phyloP scores from a whole-genome alignment of 2,113 vertebrate genomes.

The Pygoscelis antarcticus region DNA sequence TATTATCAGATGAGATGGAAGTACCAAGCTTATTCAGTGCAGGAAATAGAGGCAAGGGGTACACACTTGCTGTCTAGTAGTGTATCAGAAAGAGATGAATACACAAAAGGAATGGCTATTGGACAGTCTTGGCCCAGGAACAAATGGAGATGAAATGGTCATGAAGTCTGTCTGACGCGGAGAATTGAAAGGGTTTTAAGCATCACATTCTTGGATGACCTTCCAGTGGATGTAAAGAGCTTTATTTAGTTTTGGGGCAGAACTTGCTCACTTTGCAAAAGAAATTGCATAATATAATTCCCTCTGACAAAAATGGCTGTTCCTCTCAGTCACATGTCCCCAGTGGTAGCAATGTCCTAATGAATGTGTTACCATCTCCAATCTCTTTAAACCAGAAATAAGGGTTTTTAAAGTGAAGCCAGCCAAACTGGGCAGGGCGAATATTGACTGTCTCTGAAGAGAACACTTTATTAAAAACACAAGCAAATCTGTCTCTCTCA shows the following conservation, averaged over 20 bases:
- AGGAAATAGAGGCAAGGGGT: background rate
- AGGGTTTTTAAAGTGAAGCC: slow-evolving; percentile 3
- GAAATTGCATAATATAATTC: background rate
- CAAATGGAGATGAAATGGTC: background rate
- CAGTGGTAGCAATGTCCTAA: background rate
- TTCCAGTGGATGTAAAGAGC: background rate
- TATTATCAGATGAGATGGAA: slow-evolving; percentile 1
- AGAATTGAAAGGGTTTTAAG: background rate
- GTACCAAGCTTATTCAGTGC: background rate
- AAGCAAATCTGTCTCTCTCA: slow-evolving; percentile 42
- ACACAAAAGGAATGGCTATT: background rate
- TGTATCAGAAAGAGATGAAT: background rate
- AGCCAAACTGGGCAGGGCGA: background rate
- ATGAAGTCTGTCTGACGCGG: background rate
- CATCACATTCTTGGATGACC: background rate
- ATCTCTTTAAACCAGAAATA: background rate
- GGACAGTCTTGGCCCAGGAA: background rate
- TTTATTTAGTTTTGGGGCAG: background rate
- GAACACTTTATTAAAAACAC: slow-evolving; percentile 65
- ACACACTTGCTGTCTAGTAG: background rate
- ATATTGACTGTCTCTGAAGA: slow-evolving; percentile 17
- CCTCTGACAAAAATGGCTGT: background rate
- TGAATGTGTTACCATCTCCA: background rate
- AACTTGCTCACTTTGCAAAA: background rate
- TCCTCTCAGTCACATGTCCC: background rate